Base-by-base conservation (phyloP, 2,113 vertebrate species). In the Strix uralensis region DNA sequence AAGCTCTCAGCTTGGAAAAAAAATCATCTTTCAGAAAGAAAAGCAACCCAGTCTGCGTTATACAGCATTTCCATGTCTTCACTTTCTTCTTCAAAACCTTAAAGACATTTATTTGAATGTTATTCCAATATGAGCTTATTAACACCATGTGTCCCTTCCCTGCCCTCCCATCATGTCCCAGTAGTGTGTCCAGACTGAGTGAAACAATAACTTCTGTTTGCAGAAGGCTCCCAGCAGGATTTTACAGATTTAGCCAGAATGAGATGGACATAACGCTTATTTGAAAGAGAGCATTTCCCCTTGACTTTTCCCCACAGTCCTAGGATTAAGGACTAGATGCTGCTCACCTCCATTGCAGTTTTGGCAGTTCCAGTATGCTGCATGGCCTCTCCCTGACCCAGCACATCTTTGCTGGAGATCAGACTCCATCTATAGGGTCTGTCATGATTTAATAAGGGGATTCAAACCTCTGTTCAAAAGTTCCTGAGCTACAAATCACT, bases 161-260 rank as follows among this genome's bases (percentile, higher is more conserved):
- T 80, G 9, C 36, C n/a, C 14, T 61, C 18, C 30, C 14, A 32
- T 29, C 15, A 13, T 4, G 7, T 65, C 11, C 3, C 47, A 34
- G n/a, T 2, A 63, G 12, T 1, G 2, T 4, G 12, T 70, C 15
- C 10, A 75, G 34, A 23, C 5, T 13, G 27, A 11, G 10, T 62
- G 42, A 71, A 86, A 42, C 13, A 23, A 54, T 22, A 91, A 55
- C 5, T 47, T 77, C 7, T 11, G 22, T 30, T 27, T 66, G 6
- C 20, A 26, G 51, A 54, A 59, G 2, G 2, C 1, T 72, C 15
- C 26, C 36, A 13, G 5, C 4, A 34, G 3, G 0, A 3, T 67
- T 95, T 90, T 81, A 57, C 13, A 79, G 26, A 52, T 40, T 59
- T 63, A 23, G 6, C 5, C 15, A 85, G 29, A 55, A 82, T 61